Conservation (phyloP, 2,797 vertebrate species). For the Pyrocephalus nanus region DNA sequence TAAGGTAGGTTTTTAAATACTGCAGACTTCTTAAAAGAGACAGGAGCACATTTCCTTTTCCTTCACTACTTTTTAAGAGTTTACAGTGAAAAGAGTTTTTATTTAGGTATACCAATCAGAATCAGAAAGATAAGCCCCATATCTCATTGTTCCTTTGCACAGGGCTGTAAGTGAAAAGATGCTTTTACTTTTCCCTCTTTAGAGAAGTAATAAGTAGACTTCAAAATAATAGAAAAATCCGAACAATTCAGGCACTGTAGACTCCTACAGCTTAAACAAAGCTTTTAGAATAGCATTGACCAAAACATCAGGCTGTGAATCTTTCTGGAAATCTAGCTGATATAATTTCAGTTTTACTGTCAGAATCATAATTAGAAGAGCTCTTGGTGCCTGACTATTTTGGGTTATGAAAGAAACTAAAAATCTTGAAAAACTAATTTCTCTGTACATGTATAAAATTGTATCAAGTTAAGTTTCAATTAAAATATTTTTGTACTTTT, state of each 20-base stretch:
- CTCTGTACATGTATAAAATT: not conserved
- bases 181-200: not conserved
- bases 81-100: not conserved
- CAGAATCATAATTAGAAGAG: not conserved
- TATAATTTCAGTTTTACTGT: not conserved
- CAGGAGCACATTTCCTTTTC: not conserved
- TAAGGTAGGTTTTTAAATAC: not conserved
- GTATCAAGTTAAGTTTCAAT: not conserved
- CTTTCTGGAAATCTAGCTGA: not conserved
- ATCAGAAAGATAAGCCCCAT: not conserved
- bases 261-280: not conserved
- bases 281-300: not conserved
- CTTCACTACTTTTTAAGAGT: not conserved
- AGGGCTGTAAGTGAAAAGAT: not conserved
- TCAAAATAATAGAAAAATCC: not conserved
- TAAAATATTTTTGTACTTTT: not conserved
- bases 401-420: not conserved
- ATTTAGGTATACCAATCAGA: not conserved
- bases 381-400: not conserved
- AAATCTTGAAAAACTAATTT: not conserved
- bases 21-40: not conserved
- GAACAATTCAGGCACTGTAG: not conserved
- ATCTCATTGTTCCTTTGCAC: not conserved
- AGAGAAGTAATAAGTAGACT: not conserved
- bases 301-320: not conserved